phyloP scores from a whole-genome alignment of 2,888 invertebrate species.

The Drosophila crucigera region DNA sequence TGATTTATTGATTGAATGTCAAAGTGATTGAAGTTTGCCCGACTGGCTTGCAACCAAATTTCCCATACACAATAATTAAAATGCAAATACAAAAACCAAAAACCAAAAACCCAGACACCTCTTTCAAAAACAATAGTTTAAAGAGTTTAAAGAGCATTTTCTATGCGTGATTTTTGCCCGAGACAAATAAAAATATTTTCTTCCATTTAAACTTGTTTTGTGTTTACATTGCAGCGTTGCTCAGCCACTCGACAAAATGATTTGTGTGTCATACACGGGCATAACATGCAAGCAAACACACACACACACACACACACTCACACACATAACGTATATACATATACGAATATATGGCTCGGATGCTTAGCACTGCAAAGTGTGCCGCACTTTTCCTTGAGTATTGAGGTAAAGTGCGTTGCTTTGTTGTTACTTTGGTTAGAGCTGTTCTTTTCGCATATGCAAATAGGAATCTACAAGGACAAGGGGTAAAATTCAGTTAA shows the following conservation, averaged over 20 bases:
- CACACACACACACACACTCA: neutral
- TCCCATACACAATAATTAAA: constrained; percentile 59
- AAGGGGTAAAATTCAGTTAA: constrained; percentile 46
- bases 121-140: constrained; percentile 4
- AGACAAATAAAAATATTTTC: constrained; percentile 37
- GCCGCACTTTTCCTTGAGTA: constrained; percentile 72
- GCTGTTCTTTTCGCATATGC: constrained; percentile 68
- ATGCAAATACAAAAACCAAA: constrained; percentile 46
- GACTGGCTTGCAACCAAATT: constrained; percentile 32
- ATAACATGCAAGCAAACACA: constrained; percentile 25
- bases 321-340: neutral
- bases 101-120: neutral
- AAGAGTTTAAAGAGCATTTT: constrained; percentile 16
- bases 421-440: constrained; percentile 50
- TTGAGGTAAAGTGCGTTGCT: constrained; percentile 75
- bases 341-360: constrained; percentile 15
- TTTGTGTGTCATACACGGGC: constrained; percentile 68
- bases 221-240: constrained; percentile 41
- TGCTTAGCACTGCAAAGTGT: constrained; percentile 67
- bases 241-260: constrained; percentile 68
- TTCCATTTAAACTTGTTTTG: constrained; percentile 41
- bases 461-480: constrained; percentile 72
- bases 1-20: constrained; percentile 76
- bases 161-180: constrained; percentile 3
- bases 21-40: constrained; percentile 59